These are phyloP conservation scores for Erebia palarica DNA, from an alignment of 2,888 invertebrate genomes.

Conservation along the genomic window DNA sequence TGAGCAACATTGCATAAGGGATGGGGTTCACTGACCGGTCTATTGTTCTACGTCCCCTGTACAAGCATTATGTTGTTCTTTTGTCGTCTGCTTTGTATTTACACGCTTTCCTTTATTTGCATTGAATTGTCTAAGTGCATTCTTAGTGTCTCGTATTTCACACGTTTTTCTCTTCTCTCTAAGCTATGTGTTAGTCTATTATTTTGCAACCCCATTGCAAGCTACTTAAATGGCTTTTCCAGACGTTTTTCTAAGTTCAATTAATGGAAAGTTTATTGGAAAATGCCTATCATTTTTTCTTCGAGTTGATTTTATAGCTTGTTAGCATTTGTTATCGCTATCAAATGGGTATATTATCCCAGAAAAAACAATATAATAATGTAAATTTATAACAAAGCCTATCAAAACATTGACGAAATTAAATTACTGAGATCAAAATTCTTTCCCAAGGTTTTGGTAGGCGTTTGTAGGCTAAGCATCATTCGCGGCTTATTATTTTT, in stretches of 20 bases:
- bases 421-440: too few relatives aligned
- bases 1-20: not conserved
- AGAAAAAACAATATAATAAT: too few relatives aligned
- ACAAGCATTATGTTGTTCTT: constrained; percentile 8
- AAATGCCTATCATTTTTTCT: too few relatives aligned
- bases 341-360: too few relatives aligned
- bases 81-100: constrained; percentile 14
- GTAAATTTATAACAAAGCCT: too few relatives aligned
- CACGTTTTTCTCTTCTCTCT: not conserved
- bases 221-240: not conserved
- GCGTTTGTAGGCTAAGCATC: too few relatives aligned
- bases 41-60: constrained; percentile 1
- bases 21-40: constrained; percentile 10
- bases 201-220: too few relatives aligned
- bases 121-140: constrained; percentile 13
- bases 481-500: too few relatives aligned
- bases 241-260: not conserved
- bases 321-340: not conserved
- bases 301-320: not conserved
- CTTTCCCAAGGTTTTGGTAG: too few relatives aligned
- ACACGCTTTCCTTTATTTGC: constrained; percentile 6
- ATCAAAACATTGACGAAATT: too few relatives aligned
- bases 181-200: not conserved
- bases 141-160: not conserved
- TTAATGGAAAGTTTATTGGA: not conserved